phyloP scores from a whole-genome alignment of 2,113 vertebrate species.

The Sterna hirundo region DNA sequence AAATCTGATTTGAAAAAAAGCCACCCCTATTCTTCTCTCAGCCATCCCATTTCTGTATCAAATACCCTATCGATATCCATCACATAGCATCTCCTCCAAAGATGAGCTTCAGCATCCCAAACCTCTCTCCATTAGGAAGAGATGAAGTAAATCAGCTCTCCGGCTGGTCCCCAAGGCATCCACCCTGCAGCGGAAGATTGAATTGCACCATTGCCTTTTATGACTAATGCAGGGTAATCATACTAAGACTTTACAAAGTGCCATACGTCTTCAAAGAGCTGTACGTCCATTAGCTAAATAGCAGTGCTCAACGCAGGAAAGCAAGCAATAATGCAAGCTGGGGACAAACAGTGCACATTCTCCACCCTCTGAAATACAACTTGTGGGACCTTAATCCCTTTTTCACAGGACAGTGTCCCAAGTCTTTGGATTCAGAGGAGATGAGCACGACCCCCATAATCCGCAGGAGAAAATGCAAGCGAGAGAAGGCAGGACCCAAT shows the following conservation, averaged over 20 bases:
- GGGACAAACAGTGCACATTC: rapidly evolving
- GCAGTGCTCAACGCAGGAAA: background rate
- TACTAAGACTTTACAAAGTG: background rate
- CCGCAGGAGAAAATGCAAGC: background rate
- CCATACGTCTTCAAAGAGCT: background rate
- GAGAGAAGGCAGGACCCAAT: background rate
- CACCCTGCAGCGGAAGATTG: background rate
- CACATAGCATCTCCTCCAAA: background rate
- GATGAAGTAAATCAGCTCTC: background rate
- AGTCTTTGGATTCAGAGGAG: background rate
- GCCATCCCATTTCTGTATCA: background rate
- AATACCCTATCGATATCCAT: background rate
- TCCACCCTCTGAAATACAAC: background rate
- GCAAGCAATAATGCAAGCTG: background rate
- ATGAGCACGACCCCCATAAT: background rate
- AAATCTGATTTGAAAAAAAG: background rate
- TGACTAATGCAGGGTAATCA: background rate
- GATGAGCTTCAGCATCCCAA: background rate
- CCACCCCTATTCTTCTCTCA: background rate
- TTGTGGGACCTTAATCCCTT: background rate
- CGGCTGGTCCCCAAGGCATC: background rate
- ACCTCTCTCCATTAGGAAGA: background rate
- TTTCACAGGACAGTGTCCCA: background rate
- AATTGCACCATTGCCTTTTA: background rate
- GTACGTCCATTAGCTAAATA: background rate